Evolutionary conservation across 2,888 invertebrate species (phyloP), one percentile per base, ranked within the genome.

Genomic region (Exephanes ischioxanthus): DNA sequence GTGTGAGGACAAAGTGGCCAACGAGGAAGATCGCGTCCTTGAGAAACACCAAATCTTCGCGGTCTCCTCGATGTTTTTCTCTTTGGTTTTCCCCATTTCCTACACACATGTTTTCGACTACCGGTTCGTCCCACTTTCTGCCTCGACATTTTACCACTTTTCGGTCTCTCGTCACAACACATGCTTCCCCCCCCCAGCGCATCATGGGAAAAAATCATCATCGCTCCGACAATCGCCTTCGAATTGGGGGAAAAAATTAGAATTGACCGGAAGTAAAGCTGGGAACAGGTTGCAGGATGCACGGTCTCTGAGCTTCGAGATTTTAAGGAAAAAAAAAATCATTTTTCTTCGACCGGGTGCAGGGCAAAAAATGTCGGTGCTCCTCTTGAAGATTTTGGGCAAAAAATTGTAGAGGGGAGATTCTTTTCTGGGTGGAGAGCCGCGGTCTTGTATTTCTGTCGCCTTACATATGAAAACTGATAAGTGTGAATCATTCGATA

Each of bases 211-310:
- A 82, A 81, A 75, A 72, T 48, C 45, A 71, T 67, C 73, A n/a
- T 84, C 45, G n/a, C 26, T 75, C 37, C 22, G 16, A 41, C 30
- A 14, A n/a, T 30, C 16, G 63, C 67, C 19, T 78, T 22, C 16
- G 19, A 41, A 67, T 48, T 4, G 45, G 16, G 16, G 26, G 30
- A 71, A 55, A 70, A 51, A 73, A 70, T 72, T 33, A 11, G 33
- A 53, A 82, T 61, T 85, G 85, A 85, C 76, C 82, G 85, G 85
- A 85, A 85, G 66, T 71, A n/a, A 58, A 79, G 55, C 76, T 80
- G 67, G 30, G n/a, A 82, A 79, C 85, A 82, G 85, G 82, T 85
- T 85, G 75, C 75, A 79, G 82, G 79, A 79, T 80, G 75, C 75
- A 33, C 30, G 48, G 11, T 58, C 26, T 58, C 4, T 22, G 58